A percentile compares a stretch with the other conserved stretches of the same genome.
Evolutionary conservation across 2,113 vertebrate genomes (phyloP).

Genomic region (Corydoras maculifer): DNA sequence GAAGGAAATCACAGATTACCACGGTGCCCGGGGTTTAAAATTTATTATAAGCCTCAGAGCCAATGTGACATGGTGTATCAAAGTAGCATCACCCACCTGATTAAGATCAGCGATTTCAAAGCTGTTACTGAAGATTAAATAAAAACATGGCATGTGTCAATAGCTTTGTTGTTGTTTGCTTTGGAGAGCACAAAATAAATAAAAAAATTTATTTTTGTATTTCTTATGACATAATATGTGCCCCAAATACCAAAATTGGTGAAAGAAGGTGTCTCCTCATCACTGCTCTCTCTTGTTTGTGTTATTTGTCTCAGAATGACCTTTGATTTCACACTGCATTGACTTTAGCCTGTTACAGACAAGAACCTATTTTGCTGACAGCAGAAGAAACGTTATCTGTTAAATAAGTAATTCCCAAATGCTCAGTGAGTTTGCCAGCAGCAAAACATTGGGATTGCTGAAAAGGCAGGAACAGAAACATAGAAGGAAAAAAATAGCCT

Average conservation of each 20-base stretch:
- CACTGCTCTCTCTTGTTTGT: constrained; percentile 60
- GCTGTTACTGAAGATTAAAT: constrained; percentile 57
- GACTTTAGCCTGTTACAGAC: constrained; percentile 66
- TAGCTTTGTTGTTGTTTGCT: constrained; percentile 54
- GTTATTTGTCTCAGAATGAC: constrained; percentile 69
- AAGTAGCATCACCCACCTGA: constrained; percentile 47
- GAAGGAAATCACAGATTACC: constrained; percentile 60
- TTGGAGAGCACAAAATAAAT: constrained; percentile 48
- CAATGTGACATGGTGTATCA: constrained; percentile 39
- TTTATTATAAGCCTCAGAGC: constrained; percentile 53
- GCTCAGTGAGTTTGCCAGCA: constrained; percentile 66
- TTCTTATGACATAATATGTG: constrained; percentile 52
- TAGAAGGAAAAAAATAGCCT: constrained; percentile 45
- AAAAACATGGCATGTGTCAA: constrained; percentile 45
- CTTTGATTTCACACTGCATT: constrained; percentile 74
- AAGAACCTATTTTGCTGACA: constrained; percentile 68
- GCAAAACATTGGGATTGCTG: constrained; percentile 69
- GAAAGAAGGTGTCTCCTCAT: constrained; percentile 53
- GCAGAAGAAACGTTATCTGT: constrained; percentile 74
- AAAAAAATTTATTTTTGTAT: constrained; percentile 44
- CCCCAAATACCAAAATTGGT: constrained; percentile 65
- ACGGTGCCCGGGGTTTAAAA: constrained; percentile 52
- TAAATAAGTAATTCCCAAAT: constrained; percentile 77
- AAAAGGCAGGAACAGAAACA: constrained; percentile 58
- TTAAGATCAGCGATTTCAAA: constrained; percentile 60